These are phyloP conservation scores for Aricia artaxerxes DNA, from an alignment of 2,888 invertebrate species.

Conservation along the genomic window DNA sequence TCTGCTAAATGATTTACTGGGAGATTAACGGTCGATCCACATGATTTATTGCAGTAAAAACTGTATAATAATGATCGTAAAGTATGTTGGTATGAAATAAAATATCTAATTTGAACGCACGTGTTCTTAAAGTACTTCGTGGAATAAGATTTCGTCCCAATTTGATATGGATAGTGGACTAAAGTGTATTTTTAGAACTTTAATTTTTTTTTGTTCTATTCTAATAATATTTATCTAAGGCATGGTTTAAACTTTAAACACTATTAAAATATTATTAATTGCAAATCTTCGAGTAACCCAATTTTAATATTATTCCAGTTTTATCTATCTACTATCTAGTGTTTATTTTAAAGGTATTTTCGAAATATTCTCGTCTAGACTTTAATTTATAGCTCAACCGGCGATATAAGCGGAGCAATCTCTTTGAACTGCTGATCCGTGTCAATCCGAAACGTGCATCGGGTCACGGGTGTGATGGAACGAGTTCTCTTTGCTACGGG, in stretches of 20 bases:
- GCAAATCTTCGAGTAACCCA: not conserved
- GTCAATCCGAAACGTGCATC: constrained; percentile 24
- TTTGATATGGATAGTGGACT: not conserved
- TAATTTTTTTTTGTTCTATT: too few relatives aligned
- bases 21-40: not conserved
- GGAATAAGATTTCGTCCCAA: too few relatives aligned
- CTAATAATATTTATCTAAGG: too few relatives aligned
- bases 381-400: not conserved
- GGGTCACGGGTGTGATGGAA: not conserved
- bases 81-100: not conserved
- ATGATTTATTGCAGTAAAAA: constrained; percentile 13
- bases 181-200: too few relatives aligned
- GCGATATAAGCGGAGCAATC: constrained; percentile 18
- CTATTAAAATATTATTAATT: too few relatives aligned
- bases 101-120: not conserved
- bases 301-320: not conserved
- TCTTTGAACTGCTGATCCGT: constrained; percentile 22
- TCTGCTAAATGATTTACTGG: constrained; percentile 17
- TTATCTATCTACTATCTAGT: not conserved
- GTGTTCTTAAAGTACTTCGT: not conserved
- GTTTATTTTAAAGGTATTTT: not conserved
- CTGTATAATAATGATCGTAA: not conserved
- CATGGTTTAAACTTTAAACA: too few relatives aligned
- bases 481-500: not conserved
- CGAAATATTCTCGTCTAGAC: not conserved